phyloP scores from a whole-genome alignment of 2,888 invertebrate genomes.

The Drosophila ezoana region DNA sequence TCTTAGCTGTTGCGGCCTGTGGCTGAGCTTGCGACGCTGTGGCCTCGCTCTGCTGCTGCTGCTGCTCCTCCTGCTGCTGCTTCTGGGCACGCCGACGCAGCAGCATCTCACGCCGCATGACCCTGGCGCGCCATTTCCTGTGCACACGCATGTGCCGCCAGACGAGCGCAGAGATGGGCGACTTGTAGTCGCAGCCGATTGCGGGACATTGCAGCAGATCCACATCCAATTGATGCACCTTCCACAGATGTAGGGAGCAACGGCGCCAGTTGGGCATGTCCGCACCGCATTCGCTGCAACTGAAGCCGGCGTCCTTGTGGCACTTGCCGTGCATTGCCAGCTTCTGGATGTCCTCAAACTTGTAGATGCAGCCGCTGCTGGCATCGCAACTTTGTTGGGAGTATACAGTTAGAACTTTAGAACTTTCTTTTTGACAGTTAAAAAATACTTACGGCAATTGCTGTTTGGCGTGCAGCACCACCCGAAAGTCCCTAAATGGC shows the following conservation, averaged over 20 bases:
- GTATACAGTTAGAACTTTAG: neutral
- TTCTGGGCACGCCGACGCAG: slow-evolving; percentile 62
- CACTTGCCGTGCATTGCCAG: slow-evolving; percentile 86
- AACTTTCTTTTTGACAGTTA: neutral
- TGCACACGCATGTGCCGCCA: slow-evolving; percentile 89
- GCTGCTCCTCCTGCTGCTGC: slow-evolving; percentile 32
- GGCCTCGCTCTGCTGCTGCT: slow-evolving; percentile 28
- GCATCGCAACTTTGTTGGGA: slow-evolving; percentile 85
- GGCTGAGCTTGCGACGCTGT: slow-evolving; percentile 28
- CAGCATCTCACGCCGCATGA: slow-evolving; percentile 76
- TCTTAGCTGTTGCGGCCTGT: slow-evolving; percentile 50
- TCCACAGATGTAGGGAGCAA: slow-evolving; percentile 90
- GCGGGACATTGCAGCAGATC: slow-evolving; percentile 87
- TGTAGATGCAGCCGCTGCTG: slow-evolving; percentile 86
- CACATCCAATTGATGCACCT: slow-evolving; percentile 87
- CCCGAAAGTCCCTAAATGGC: slow-evolving; percentile 82
- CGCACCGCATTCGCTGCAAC: slow-evolving; percentile 86
- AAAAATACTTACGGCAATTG: slow-evolving; percentile 59
- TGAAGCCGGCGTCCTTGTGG: slow-evolving; percentile 85
- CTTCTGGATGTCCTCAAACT: slow-evolving; percentile 85
- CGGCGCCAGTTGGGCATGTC: slow-evolving; percentile 88
- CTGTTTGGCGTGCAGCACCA: slow-evolving; percentile 73
- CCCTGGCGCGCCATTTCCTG: slow-evolving; percentile 83
- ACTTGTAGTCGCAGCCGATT: slow-evolving; percentile 86
- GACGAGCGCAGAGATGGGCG: slow-evolving; percentile 86